Evolutionary conservation across 1,140 invertebrate genomes (phyloP).

Genomic region (Mercenaria mercenaria): DNA sequence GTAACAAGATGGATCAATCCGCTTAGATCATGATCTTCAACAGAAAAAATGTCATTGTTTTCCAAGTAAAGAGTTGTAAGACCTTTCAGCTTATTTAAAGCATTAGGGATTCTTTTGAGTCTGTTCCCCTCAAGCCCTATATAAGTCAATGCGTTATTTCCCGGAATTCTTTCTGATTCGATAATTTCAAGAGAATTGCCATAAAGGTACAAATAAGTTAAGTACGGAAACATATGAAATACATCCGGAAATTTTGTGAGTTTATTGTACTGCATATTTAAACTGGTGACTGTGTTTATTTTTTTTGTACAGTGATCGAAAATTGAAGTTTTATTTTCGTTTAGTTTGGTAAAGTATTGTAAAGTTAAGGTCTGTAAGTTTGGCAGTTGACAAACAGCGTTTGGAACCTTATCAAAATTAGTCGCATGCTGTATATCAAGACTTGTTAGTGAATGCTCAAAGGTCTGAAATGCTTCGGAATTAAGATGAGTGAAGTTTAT

Average conservation of each 20-base stretch:
- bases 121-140: background rate
- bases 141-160: background rate
- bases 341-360: background rate
- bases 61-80: background rate
- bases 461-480: background rate
- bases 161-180: background rate
- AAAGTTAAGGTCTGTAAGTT: background rate
- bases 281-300: background rate
- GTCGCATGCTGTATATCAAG: background rate
- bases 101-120: background rate
- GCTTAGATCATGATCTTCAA: background rate
- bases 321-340: background rate
- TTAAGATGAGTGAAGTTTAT: background rate
- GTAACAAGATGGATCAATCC: background rate
- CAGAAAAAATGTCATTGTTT: background rate
- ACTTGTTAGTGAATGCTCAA: background rate
- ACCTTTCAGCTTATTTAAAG: background rate
- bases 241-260: background rate
- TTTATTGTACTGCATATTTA: background rate
- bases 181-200: background rate
- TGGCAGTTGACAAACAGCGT: background rate
- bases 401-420: background rate
- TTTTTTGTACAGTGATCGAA: background rate
- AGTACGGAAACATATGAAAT: background rate
- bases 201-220: background rate